These are phyloP conservation scores for Xiphophorus maculatus DNA, from an alignment of 2,113 vertebrate species.

Conservation along the genomic window DNA sequence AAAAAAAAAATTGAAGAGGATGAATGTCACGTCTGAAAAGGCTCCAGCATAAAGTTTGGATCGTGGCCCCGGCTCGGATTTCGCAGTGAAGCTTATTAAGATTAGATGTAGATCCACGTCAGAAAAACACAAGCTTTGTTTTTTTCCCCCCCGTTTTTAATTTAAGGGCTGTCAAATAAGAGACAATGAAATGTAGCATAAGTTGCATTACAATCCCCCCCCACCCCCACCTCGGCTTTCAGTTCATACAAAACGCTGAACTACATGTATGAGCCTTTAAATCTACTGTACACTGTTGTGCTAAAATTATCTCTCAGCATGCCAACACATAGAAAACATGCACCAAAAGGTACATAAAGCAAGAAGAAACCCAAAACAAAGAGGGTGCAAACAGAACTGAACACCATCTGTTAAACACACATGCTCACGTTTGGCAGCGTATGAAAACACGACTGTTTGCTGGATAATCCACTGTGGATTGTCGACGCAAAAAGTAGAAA, in stretches of 20 bases:
- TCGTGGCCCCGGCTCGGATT: slow-evolving; percentile 17
- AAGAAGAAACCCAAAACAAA: not conserved
- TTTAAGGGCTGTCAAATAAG: slow-evolving; percentile 81
- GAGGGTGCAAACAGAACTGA: slow-evolving; percentile 18
- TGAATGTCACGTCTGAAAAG: slow-evolving; percentile 42
- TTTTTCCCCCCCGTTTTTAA: slow-evolving; percentile 24
- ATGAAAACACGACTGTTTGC: slow-evolving; percentile 21
- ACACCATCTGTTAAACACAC: slow-evolving; percentile 48
- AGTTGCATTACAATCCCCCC: slow-evolving; percentile 62
- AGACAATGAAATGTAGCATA: slow-evolving; percentile 74
- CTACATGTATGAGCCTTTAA: slow-evolving; percentile 34
- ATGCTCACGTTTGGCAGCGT: slow-evolving; percentile 30
- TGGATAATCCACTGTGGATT: slow-evolving; percentile 64
- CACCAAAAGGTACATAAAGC: slow-evolving; percentile 51
- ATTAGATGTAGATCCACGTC: slow-evolving; percentile 25
- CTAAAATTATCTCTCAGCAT: slow-evolving; percentile 53
- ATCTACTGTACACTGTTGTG: slow-evolving; percentile 25
- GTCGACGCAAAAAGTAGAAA: slow-evolving; percentile 48
- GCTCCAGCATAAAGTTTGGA: slow-evolving; percentile 18
- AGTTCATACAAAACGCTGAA: slow-evolving; percentile 25
- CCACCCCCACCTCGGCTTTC: not conserved
- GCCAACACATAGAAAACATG: slow-evolving; percentile 67
- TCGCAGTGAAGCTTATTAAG: not conserved
- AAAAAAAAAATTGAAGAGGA: not conserved
- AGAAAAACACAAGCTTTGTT: slow-evolving; percentile 75